Base-by-base conservation (phyloP, 2,113 vertebrate genomes). In the Protobothrops mucrosquamatus region DNA sequence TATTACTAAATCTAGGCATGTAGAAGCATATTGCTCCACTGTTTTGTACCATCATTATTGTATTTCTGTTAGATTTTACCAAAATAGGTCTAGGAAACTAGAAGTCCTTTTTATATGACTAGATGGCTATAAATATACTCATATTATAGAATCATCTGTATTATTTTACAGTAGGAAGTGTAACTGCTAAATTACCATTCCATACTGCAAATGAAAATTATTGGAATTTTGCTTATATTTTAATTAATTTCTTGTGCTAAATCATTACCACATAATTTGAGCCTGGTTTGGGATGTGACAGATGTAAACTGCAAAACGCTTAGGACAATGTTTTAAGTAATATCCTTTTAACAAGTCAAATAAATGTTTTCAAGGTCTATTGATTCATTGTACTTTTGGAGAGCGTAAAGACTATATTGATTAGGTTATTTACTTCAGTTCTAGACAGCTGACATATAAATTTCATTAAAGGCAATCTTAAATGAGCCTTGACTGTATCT, bases 351-450 rank as follows among this genome's bases (percentile, higher is more conserved):
- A 89, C 88, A 95, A 95, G 91, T 94, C 92, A 81, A 93, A 95
- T 95, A 96, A 97, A 96, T 96, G 96, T 96, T 96, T 95, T 57
- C 94, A 93, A 94, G 95, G 89, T 39, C 4, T 89, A 93, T 94
- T 97, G 95, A 95, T 95, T 95, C 93, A 94, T 92, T 85, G 93
- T 92, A 90, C 86, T 46, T 95, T 90, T 93, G 91, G 85, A 29
- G 93, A 95, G 92, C 93, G 88, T 89, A 91, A 91, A 74, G 64
- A 91, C 61, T 43, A 12, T 91, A 61, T 26, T 93, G 93, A 93
- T 96, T 95, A 87, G 90, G 0, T 26, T 94, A 3, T 92, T 64
- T 94, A 56, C 85, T 87, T 89, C 86, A 93, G 92, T 94, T 94
- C 87, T 92, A 46, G 91, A 93, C 81, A 14, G 0, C 3, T 57